A percentile compares a stretch with the other conserved stretches of the same genome.
phyloP scores from a whole-genome alignment of 2,113 vertebrate species.

The Brachionichthys hirsutus region DNA sequence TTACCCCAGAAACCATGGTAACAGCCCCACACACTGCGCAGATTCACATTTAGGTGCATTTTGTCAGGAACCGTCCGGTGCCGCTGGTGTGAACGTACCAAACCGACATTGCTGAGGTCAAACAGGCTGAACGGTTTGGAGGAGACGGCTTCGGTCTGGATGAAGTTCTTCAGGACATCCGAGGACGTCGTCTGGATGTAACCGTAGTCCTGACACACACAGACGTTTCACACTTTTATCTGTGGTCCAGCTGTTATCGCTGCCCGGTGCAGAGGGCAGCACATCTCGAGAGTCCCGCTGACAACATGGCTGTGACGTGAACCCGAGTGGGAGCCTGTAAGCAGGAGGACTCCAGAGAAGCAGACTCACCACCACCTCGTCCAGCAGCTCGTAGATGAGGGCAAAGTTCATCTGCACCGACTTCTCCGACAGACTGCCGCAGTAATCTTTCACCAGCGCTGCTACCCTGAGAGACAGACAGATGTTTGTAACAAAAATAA shows the following conservation, averaged over 20 bases:
- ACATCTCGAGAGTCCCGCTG: too few relatives aligned
- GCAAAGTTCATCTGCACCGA: conserved; percentile 85
- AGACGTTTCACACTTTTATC: too few relatives aligned
- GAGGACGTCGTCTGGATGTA: conserved; percentile 87
- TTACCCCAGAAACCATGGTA: too few relatives aligned
- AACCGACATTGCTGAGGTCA: conserved; percentile 86
- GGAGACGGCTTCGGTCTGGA: conserved; percentile 84
- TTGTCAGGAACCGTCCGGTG: too few relatives aligned
- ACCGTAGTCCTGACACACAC: conserved; percentile 81
- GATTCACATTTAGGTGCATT: too few relatives aligned
- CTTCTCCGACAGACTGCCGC: conserved; percentile 82
- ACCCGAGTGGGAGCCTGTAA: neutral
- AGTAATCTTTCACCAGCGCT: conserved; percentile 85
- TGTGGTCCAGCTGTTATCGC: too few relatives aligned
- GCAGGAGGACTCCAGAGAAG: neutral
- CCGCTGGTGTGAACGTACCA: conserved; percentile 69
- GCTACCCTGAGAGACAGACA: conserved; percentile 71
- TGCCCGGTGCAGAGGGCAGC: too few relatives aligned
- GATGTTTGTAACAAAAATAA: too few relatives aligned
- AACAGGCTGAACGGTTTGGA: conserved; percentile 87
- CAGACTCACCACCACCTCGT: conserved; percentile 84
- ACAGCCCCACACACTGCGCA: too few relatives aligned
- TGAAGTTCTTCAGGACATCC: conserved; percentile 88
- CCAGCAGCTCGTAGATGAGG: conserved; percentile 88
- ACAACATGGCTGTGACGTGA: too few relatives aligned